Percentiles rank a stretch among this genome's conserved stretches.
These are phyloP conservation scores for Aythya baeri DNA, from an alignment of 2,113 vertebrate species.

Conservation along the genomic window DNA sequence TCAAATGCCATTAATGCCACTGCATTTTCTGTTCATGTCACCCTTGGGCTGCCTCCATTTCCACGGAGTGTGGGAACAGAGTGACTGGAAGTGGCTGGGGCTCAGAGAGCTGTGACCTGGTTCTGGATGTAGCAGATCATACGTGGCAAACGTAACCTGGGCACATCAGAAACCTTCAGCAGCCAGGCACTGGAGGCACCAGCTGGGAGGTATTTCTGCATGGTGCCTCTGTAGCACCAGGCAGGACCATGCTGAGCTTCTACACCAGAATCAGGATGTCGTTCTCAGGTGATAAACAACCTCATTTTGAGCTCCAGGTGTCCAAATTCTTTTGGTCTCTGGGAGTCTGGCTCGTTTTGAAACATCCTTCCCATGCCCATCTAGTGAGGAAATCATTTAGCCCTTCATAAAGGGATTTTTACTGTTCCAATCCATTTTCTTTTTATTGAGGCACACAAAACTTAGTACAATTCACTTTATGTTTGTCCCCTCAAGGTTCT, in stretches of 20 bases:
- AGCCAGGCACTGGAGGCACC: background rate
- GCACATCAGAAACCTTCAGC: fast-evolving
- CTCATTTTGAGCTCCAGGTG: background rate
- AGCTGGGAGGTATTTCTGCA: background rate
- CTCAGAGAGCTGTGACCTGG: fast-evolving
- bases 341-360: background rate
- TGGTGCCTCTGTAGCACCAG: fast-evolving
- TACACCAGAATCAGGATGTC: background rate
- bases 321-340: background rate
- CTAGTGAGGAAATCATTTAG: background rate
- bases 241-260: background rate
- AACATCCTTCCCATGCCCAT: background rate
- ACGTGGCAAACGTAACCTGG: background rate
- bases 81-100: background rate
- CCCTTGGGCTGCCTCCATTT: background rate
- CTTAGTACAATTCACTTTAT: background rate
- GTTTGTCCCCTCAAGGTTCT: background rate
- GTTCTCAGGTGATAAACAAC: background rate
- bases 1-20: background rate
- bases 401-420: slow-evolving; percentile 7
- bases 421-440: background rate
- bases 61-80: background rate
- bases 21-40: background rate
- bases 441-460: background rate
- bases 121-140: background rate